phyloP scores from a whole-genome alignment of 2,888 invertebrate genomes.

The Zaprionus obscuricornis region DNA sequence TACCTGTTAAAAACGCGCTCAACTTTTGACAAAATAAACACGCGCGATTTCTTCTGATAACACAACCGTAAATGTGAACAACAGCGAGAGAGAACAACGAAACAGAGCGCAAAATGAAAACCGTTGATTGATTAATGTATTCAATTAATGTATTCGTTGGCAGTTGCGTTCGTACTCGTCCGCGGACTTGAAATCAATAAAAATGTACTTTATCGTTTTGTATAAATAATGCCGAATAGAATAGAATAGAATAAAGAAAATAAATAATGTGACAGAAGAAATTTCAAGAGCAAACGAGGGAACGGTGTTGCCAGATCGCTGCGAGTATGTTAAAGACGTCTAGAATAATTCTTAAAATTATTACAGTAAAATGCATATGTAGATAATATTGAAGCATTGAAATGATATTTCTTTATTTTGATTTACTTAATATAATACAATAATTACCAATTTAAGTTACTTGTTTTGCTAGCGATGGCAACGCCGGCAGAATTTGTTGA shows the following conservation, averaged over 20 bases:
- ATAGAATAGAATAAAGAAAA: conserved; percentile 48
- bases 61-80: conserved; percentile 27
- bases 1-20: conserved; percentile 41
- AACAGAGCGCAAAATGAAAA: neutral
- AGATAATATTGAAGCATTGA: neutral
- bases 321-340: neutral
- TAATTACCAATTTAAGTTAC: conserved; percentile 20
- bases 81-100: conserved; percentile 24
- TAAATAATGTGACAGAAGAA: conserved; percentile 56
- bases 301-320: conserved; percentile 57
- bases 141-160: conserved; percentile 56
- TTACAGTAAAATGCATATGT: neutral
- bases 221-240: conserved; percentile 67
- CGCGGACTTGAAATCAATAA: conserved; percentile 56
- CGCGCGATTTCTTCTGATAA: conserved; percentile 60
- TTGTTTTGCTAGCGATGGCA: conserved; percentile 23
- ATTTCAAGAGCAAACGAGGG: conserved; percentile 38
- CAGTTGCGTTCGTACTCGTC: conserved; percentile 21
- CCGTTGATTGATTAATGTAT: conserved; percentile 62
- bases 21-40: conserved; percentile 38
- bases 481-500: conserved; percentile 51
- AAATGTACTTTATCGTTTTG: conserved; percentile 49
- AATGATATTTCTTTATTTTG: neutral
- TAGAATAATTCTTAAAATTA: neutral
- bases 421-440: conserved; percentile 6